Conservation (phyloP, 2,113 vertebrate genomes). For the Phrynosoma blainvillii region DNA sequence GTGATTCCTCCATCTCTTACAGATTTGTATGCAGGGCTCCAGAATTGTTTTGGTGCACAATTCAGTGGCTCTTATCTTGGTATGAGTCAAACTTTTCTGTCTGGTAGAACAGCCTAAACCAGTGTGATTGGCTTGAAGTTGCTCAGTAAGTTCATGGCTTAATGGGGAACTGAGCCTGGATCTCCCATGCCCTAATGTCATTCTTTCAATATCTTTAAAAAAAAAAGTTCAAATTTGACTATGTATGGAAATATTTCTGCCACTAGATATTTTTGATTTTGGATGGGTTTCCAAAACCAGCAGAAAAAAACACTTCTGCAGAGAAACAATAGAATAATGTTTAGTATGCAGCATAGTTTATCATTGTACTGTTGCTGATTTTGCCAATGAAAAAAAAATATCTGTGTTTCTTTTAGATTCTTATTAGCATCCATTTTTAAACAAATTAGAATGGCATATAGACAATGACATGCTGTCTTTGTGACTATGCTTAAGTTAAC, state of each 20-base stretch:
- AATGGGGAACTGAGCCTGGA: too few species aligned
- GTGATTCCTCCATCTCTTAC: too few species aligned
- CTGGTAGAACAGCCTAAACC: too few species aligned
- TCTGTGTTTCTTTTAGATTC: not conserved
- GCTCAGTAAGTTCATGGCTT: too few species aligned
- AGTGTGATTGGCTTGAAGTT: too few species aligned
- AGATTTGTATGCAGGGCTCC: too few species aligned
- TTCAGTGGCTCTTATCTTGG: too few species aligned
- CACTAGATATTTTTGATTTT: not conserved
- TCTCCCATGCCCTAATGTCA: not conserved
- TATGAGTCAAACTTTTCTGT: too few species aligned
- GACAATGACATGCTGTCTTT: conserved; percentile 38
- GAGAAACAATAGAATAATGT: not conserved
- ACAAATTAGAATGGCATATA: conserved; percentile 42
- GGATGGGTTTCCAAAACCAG: not conserved
- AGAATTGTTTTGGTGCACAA: too few species aligned
- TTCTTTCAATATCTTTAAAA: not conserved
- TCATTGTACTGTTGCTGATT: not conserved
- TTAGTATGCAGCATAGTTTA: not conserved
- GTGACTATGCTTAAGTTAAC: not conserved
- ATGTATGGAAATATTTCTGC: not conserved
- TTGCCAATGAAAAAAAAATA: not conserved
- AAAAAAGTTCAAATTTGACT: not conserved
- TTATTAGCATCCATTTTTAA: conserved; percentile 44
- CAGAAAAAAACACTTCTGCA: not conserved